phyloP scores from a whole-genome alignment of 2,888 invertebrate genomes.

The Epistrophe grossulariae region DNA sequence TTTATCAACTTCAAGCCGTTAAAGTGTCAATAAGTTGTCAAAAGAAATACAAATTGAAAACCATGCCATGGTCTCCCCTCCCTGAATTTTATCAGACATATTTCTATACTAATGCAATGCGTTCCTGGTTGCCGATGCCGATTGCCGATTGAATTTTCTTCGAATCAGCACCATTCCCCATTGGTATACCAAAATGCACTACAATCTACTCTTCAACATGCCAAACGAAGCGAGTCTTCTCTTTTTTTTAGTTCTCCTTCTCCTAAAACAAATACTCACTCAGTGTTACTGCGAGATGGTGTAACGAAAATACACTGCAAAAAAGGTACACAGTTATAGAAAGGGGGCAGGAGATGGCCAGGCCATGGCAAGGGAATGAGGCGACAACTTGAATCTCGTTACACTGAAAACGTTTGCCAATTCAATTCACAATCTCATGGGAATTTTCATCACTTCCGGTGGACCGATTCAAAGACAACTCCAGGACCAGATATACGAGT shows the following conservation, averaged over 20 bases:
- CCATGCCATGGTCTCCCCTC: background rate
- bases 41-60: conserved; percentile 43
- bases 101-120: conserved; percentile 7
- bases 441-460: conserved; percentile 69
- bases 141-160: conserved; percentile 39
- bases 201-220: conserved; percentile 31
- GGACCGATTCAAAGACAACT: conserved; percentile 56
- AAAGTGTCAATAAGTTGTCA: conserved; percentile 52
- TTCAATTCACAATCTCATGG: conserved; percentile 67
- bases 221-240: conserved; percentile 18
- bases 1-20: conserved; percentile 47
- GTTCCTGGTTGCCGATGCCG: background rate
- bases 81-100: background rate
- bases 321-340: too few species aligned
- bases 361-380: too few species aligned
- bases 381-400: conserved; percentile 53
- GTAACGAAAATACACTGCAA: conserved; percentile 20
- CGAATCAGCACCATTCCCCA: conserved; percentile 37
- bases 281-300: background rate
- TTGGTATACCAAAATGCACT: conserved; percentile 36
- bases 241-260: background rate
- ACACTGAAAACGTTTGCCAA: conserved; percentile 63
- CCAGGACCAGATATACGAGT: background rate
- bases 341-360: background rate
- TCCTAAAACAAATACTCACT: conserved; percentile 36